These are phyloP conservation scores for Drosophila fuyamai DNA, from an alignment of 1,140 invertebrate species.

Conservation along the genomic window DNA sequence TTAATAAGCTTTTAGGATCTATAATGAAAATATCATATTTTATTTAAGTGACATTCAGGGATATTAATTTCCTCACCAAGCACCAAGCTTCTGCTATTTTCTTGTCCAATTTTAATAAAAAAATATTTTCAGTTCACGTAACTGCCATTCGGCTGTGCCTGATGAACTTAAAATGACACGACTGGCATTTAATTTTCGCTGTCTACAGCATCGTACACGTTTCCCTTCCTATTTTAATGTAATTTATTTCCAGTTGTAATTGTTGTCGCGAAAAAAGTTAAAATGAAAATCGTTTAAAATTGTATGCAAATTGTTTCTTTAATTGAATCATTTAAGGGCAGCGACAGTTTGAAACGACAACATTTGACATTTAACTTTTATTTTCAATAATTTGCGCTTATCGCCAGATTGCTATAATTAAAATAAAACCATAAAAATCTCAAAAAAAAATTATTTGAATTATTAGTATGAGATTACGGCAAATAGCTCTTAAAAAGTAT, in stretches of 20 bases:
- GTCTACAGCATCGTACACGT: slow-evolving; percentile 18
- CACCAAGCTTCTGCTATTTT: too few species aligned
- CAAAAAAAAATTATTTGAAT: slow-evolving; percentile 34
- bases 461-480: slow-evolving; percentile 13
- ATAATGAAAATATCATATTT: too few species aligned
- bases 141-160: slow-evolving; percentile 20
- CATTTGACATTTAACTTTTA: slow-evolving; percentile 59
- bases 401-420: slow-evolving; percentile 61
- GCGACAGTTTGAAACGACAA: slow-evolving; percentile 29
- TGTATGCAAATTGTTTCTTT: slow-evolving; percentile 77
- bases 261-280: slow-evolving; percentile 38
- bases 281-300: slow-evolving; percentile 33
- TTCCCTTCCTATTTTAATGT: slow-evolving; percentile 72
- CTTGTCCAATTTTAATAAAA: too few species aligned
- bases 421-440: slow-evolving; percentile 38
- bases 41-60: too few species aligned
- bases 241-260: slow-evolving; percentile 79
- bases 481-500: too few species aligned
- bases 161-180: slow-evolving; percentile 79
- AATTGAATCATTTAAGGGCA: slow-evolving; percentile 74
- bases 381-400: slow-evolving; percentile 77
- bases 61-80: too few species aligned
- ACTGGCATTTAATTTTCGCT: slow-evolving; percentile 56
- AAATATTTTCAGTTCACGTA: slow-evolving; percentile 46
- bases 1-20: too few species aligned